Percentiles rank a stretch among this genome's conserved stretches.
Conservation (phyloP, 1,140 invertebrate genomes). For the Papilio machaon region DNA sequence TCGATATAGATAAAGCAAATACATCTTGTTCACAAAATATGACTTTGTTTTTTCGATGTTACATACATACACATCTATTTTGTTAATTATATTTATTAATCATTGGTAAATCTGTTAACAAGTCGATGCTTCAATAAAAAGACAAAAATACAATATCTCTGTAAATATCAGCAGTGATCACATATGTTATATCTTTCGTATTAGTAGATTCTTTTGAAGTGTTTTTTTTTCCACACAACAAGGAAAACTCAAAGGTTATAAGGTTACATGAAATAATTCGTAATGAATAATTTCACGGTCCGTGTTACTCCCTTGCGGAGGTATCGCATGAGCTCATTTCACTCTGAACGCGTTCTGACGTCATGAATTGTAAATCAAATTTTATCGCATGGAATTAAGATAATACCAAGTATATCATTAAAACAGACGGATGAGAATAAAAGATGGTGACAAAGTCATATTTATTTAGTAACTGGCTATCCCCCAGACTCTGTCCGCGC, state of each 20-base stretch:
- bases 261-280: not conserved
- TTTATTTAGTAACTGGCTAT: not conserved
- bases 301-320: not conserved
- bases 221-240: not conserved
- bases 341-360: not conserved
- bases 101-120: too few species aligned
- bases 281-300: conserved; percentile 16
- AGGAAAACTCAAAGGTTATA: not conserved
- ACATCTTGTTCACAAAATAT: too few species aligned
- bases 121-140: too few species aligned
- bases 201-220: not conserved
- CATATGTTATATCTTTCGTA: too few species aligned
- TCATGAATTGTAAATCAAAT: not conserved
- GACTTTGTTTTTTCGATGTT: too few species aligned
- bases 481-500: too few species aligned
- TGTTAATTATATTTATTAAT: too few species aligned
- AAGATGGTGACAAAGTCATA: not conserved
- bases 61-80: too few species aligned
- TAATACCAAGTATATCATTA: not conserved
- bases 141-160: too few species aligned
- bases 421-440: not conserved
- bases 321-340: not conserved
- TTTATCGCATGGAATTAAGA: not conserved
- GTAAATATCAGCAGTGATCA: too few species aligned
- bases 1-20: too few species aligned